Evolutionary conservation across 2,888 invertebrate genomes (phyloP).

Genomic region (Volucella zonaria): DNA sequence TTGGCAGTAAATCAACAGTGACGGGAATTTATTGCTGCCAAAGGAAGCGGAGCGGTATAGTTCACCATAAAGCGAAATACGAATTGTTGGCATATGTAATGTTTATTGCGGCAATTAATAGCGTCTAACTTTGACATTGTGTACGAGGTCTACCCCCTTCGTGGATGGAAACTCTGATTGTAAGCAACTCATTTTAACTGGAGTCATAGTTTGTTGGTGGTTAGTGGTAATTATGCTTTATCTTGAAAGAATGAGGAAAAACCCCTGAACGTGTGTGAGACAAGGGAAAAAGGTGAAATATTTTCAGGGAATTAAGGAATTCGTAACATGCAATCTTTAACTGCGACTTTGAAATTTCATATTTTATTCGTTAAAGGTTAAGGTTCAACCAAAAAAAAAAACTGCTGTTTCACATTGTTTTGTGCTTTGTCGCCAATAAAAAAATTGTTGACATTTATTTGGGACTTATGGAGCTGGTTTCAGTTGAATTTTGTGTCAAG

Average conservation of each 20-base stretch:
- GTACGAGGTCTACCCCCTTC: slow-evolving; percentile 1
- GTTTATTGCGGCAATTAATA: slow-evolving; percentile 60
- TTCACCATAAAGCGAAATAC: slow-evolving; percentile 45
- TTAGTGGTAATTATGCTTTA: slow-evolving; percentile 28
- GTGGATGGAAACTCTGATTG: neutral
- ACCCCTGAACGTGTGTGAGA: neutral
- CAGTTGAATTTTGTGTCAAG: no score
- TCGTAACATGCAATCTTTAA: slow-evolving; percentile 24
- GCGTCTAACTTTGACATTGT: slow-evolving; percentile 51
- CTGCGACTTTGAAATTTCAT: slow-evolving; percentile 9
- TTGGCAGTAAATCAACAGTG: slow-evolving; percentile 53
- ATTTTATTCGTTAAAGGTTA: no score
- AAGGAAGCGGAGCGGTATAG: slow-evolving; percentile 39
- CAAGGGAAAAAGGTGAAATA: neutral
- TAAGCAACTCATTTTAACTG: slow-evolving; percentile 26
- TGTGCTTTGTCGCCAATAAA: no score
- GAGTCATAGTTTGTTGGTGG: slow-evolving; percentile 24
- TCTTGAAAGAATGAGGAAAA: neutral
- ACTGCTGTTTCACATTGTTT: no score
- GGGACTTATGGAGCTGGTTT: no score
- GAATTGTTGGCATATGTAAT: slow-evolving; percentile 42
- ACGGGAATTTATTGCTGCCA: slow-evolving; percentile 53
- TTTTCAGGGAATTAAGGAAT: slow-evolving; percentile 3
- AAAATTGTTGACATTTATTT: no score
- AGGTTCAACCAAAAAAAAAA: no score